Evolutionary conservation across 1,140 invertebrate genomes (phyloP), one percentile per base, ranked within the genome.

Genomic region (Drosophila baimaii): DNA sequence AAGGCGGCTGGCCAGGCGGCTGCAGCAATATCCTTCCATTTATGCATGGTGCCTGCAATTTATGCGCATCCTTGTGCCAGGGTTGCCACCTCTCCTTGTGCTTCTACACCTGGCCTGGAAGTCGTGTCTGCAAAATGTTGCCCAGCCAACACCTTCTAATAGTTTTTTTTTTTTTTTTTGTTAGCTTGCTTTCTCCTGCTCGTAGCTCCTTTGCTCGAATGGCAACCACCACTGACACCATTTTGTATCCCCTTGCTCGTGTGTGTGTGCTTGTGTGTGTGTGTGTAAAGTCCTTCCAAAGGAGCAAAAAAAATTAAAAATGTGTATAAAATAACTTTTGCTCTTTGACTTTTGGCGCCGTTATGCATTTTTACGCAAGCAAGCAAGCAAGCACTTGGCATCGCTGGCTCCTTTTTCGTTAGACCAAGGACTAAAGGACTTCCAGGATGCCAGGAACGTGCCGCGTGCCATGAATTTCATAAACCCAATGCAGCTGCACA

Each of bases 11-110:
- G 41, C 39, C 33, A 13, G 47, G 69, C 68, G 47, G 69, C 68
- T 23, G 43, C 49, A 74, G 70, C 77, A 74, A 81, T 81, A 85
- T 70, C 79, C 78, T 78, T 86, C 71, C 75, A 73, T 64, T 78
- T 86, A 81, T 84, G 77, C 79, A 81, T 84, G 82, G 73, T 66
- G 66, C 62, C 69, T 86, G 82, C 78, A 81, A 86, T 86, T 85
- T 85, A 85, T 85, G 82, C 68, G 80, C 68, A 72, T 70, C 59
- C 68, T 61, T 54, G 35, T 56, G 66, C 35, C 27, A 57, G 73
- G 21, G 44, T 69, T 44, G 57, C 63, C 79, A 59, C 49, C 70
- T 33, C 61, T 39, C 37, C 37, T 39, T n/a, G 47, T 27, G 12
- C 73, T 58, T 19, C 19, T 54, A 37, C 46, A 9, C 15, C 43